These are phyloP conservation scores for Tetanocera ferruginea DNA, from an alignment of 2,888 invertebrate species.

Conservation along the genomic window DNA sequence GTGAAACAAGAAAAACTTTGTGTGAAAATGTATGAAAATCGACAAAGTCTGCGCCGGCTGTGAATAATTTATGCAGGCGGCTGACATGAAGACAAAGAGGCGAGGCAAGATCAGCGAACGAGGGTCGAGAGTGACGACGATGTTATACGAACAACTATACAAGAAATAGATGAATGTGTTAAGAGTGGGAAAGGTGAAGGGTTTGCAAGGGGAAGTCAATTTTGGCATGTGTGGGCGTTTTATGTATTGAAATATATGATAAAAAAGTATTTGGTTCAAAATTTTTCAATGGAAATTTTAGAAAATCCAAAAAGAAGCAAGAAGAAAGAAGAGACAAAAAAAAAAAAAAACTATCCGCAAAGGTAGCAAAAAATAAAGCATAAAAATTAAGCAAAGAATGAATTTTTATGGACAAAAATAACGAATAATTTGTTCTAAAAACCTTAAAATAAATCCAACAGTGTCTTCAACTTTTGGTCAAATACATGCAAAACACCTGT, in stretches of 20 bases:
- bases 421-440: no score
- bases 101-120: neutral
- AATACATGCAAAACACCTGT: neutral
- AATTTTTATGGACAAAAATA: neutral
- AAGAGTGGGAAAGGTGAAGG: neutral
- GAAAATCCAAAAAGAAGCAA: neutral
- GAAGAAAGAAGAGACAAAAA: neutral
- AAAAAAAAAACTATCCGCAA: neutral
- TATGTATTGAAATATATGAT: neutral
- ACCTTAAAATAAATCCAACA: neutral
- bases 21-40: conserved; percentile 20
- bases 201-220: neutral
- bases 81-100: neutral
- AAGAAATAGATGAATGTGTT: neutral
- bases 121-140: neutral
- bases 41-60: neutral
- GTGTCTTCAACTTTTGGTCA: neutral
- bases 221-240: conserved; percentile 3
- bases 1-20: conserved; percentile 10
- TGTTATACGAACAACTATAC: neutral
- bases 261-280: neutral
- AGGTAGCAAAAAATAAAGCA: neutral
- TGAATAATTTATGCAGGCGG: conserved; percentile 11
- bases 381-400: neutral
- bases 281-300: conserved; percentile 3